Evolutionary conservation across 2,888 invertebrate genomes (phyloP).

Genomic region (Pseudococcus longispinus): DNA sequence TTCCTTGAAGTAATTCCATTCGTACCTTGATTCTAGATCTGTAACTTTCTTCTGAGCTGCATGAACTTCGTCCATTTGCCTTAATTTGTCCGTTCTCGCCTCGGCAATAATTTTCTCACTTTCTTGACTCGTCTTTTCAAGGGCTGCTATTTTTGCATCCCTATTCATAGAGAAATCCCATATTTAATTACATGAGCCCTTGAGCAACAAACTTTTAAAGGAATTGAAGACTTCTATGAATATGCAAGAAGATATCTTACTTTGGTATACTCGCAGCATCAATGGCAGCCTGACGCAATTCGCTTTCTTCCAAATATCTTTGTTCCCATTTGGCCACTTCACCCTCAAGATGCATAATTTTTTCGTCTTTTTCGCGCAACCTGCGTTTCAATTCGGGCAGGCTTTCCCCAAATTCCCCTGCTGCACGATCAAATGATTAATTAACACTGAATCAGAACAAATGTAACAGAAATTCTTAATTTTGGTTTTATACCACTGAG

Average conservation of each 20-base stretch:
- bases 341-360: slow-evolving; percentile 77
- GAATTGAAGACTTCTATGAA: too few species aligned
- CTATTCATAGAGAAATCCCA: slow-evolving; percentile 63
- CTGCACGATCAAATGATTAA: slow-evolving; percentile 12
- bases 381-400: slow-evolving; percentile 70
- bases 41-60: slow-evolving; percentile 84
- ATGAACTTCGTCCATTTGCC: slow-evolving; percentile 88
- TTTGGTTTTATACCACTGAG: slow-evolving; percentile 60
- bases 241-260: slow-evolving; percentile 63
- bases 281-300: slow-evolving; percentile 79
- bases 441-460: neutral
- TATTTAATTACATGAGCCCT: neutral
- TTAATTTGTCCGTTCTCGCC: slow-evolving; percentile 83
- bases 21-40: slow-evolving; percentile 81
- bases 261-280: slow-evolving; percentile 80
- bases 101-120: slow-evolving; percentile 85
- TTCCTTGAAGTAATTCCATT: neutral
- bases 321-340: slow-evolving; percentile 88
- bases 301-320: slow-evolving; percentile 81
- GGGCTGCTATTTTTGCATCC: slow-evolving; percentile 83
- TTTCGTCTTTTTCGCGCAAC: slow-evolving; percentile 74
- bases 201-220: too few species aligned
- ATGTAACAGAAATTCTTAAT: neutral
- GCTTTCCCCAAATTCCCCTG: slow-evolving; percentile 60
- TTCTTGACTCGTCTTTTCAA: slow-evolving; percentile 83